Evolutionary conservation across 1,140 invertebrate species (phyloP), one percentile per base, ranked within the genome.

Genomic region (Zaprionus ornatus): DNA sequence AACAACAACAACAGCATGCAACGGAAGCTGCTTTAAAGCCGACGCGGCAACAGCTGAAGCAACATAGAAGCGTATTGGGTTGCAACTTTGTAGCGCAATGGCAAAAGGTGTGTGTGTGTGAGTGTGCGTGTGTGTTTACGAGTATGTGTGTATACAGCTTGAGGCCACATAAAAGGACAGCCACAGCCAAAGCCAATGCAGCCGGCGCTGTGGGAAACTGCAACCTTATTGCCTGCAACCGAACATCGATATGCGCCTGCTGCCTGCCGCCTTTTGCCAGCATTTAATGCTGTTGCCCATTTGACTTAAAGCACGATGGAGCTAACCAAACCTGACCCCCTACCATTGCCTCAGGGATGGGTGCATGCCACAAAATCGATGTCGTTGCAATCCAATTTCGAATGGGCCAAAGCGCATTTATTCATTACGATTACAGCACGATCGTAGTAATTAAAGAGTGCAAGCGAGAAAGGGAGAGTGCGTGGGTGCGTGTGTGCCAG

Each of bases 1-100:
- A 57, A 52, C 29, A 72, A 42, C 59, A 62, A 27, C 25, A 54
- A 12, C 29, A 45, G 12, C 19, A 23, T 19, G 10, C n/a, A 5
- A 4, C 4, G 45, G 6, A 50, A 50, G 61, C 68, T 61, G 69
- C 74, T 85, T 84, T 84, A 80, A 74, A 74, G 80, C 52, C 55
- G 42, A 25, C 42, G 56, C 52, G 81, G 81, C 74, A 85, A 85
- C 82, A 50, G 45, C 45, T 50, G 45, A 21, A 17, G 40, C 45
- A 21, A 23, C 45, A 50, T 21, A 50, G 19, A 50, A 50, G 17
- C 45, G 45, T 13, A 50, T 23, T 12, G 45, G 10, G 45, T 19
- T 21, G 45, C 45, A 63, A 70, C 67, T 55, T 70, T 70, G 23
- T 42, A 27, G 42, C 21, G 27, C 19, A 29, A 25, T 21, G 50